Evolutionary conservation across 2,797 vertebrate species (phyloP).

Genomic region (Erpetoichthys calabaricus): DNA sequence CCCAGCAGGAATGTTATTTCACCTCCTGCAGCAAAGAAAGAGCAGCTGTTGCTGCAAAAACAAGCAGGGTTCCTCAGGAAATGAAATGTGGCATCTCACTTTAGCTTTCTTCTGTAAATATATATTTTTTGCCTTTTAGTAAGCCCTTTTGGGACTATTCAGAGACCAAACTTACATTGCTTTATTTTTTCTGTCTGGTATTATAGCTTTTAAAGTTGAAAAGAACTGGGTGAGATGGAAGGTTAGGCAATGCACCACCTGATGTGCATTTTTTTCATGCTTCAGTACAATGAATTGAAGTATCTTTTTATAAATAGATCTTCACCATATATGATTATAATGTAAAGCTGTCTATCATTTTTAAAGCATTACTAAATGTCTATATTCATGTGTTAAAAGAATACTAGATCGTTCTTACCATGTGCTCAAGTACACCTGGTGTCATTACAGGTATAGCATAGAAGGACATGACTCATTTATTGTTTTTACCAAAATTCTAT

Average conservation of each 20-base stretch:
- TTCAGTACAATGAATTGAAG: no score
- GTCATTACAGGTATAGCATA: neutral
- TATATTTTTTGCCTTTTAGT: constrained; percentile 17
- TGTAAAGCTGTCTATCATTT: neutral
- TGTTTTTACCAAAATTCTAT: neutral
- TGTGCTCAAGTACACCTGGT: neutral
- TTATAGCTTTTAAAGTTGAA: neutral
- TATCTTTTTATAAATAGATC: no score
- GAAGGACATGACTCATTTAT: neutral
- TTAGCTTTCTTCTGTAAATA: constrained; percentile 15
- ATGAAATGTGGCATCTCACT: constrained; percentile 23
- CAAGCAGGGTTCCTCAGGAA: constrained; percentile 20
- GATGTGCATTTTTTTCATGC: no score
- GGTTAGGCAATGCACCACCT: no score
- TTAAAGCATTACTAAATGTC: neutral
- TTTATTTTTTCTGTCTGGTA: constrained; percentile 5
- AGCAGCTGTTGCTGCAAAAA: constrained; percentile 16
- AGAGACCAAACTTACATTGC: constrained; percentile 11
- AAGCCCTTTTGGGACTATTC: constrained; percentile 14
- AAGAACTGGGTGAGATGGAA: no score
- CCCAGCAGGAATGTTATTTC: constrained; percentile 10
- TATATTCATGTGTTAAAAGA: neutral
- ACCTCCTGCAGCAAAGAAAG: constrained; percentile 17
- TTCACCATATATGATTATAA: no score
- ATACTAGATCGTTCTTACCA: neutral